These are phyloP conservation scores for Ctenosaura bakeri DNA, from an alignment of 2,797 vertebrate genomes.

Conservation along the genomic window DNA sequence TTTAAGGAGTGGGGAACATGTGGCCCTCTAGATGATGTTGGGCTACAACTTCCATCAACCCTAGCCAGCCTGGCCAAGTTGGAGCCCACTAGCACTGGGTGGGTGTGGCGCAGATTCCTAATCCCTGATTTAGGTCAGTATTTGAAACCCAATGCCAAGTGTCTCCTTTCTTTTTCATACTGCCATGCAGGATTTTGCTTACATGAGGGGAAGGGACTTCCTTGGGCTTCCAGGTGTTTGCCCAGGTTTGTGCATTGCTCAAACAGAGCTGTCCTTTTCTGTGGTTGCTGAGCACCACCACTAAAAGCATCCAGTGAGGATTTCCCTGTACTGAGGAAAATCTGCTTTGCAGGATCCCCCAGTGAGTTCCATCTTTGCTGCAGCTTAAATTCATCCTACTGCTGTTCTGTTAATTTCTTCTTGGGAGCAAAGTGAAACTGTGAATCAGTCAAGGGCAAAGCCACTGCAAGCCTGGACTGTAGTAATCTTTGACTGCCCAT, in stretches of 20 bases:
- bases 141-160: too few relatives aligned
- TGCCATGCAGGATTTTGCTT: not conserved
- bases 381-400: not conserved
- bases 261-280: not conserved
- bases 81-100: not conserved
- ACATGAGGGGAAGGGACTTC: not conserved
- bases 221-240: not conserved
- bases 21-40: too few relatives aligned
- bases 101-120: not conserved
- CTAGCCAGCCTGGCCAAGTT: not conserved
- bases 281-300: not conserved
- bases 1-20: not conserved
- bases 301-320: not conserved
- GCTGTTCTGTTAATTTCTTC: not conserved
- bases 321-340: not conserved
- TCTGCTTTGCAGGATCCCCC: conserved; percentile 3
- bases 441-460: conserved; percentile 32
- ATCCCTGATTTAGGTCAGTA: not conserved
- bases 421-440: not conserved
- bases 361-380: not conserved
- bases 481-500: conserved; percentile 3
- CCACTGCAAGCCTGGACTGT: not conserved
- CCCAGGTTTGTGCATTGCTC: not conserved
- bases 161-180: not conserved
- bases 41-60: not conserved